Base-by-base conservation (phyloP, 1,140 invertebrate species). In the Drosophila auraria region DNA sequence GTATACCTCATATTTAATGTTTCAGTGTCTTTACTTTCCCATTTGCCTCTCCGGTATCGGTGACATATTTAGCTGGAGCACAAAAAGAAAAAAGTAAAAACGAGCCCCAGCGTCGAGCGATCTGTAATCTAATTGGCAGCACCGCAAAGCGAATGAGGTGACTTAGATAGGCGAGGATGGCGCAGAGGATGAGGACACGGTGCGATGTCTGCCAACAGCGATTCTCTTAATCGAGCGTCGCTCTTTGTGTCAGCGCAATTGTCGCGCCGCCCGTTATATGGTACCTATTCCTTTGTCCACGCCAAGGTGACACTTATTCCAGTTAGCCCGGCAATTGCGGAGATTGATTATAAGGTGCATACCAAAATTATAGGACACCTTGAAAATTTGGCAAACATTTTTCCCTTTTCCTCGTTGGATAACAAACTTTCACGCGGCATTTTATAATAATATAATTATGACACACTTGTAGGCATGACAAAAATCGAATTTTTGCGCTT, bases 91-190 rank as follows among this genome's bases (percentile, higher is more conserved):
- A 57, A 61, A 20, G 17, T 45, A 30, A 27, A 3, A 25, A 45
- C 45, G 44, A 65, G 42, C 59, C 12, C 11, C 44, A 66, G 66
- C 42, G 66, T 38, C 75, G 77, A 87, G 80, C 83, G 69, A 87
- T 69, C 64, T 87, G 76, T 83, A 87, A 87, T 87, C 83, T 87
- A 80, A 87, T 87, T 87, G 83, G 77, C 83, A 87, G 71, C 80
- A 56, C 64, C 80, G 71, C 83, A 80, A 83, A 87, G 80, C 33
- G 56, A 65, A 51, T 66, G 23, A 68, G 38, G 25, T 61, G 57
- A 44, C 42, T 45, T 14, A 14, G 30, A 33, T 27, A 20, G 23
- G n/a, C 17, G 15, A n/a, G 36, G 63, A 23, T 25, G 20, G 5
- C n/a, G 38, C 5, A 9, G 51, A 6, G 36, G 40, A 40, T 63